Base-by-base conservation (phyloP, 2,888 invertebrate species). In the Andrena hattorfiana region DNA sequence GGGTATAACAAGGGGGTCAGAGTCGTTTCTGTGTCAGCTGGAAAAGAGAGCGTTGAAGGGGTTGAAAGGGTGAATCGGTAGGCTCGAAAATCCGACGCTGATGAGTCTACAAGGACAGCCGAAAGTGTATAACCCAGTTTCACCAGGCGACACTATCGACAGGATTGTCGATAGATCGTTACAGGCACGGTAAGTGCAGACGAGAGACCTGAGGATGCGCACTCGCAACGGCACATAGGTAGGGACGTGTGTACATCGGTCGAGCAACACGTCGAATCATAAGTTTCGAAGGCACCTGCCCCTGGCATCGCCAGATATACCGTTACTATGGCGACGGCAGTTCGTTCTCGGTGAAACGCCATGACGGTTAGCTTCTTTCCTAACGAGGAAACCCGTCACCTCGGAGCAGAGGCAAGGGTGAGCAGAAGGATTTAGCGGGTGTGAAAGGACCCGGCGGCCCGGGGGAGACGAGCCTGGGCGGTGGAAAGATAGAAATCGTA, bases 281-380 rank as follows among this genome's bases (percentile, higher is more conserved):
- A 87, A 87, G 75, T 78, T 75, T 48, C 71, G 35, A 77, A 62
- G 68, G 83, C 85, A 84, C 84, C 84, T 87, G 83, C 67, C 63
- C 48, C 76, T 59, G 68, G 54, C 70, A 54, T 76, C 68, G 54
- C 35, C 48, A 23, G 76, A 76, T 62, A 72, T 48, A n/a, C 64
- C 60, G 88, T 88, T 85, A 80, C 88, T 77, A 88, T 87, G 84
- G 70, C 83, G 74, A 88, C 85, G 71, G 51, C 69, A 77, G 69
- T 70, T 84, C 83, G 81, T 88, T 84, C 83, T 71, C 68, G 54
- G 16, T 28, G 72, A 84, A 56, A 83, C 83, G 83, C 62, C 78
- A 82, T 56, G 87, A 85, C 75, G 87, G 83, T 85, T 87, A 84
- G 85, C 84, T 87, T 88, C 84, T 85, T 87, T 87, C 86, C 80